Conservation (phyloP, 2,113 vertebrate genomes). For the Paedocypris sp. region DNA sequence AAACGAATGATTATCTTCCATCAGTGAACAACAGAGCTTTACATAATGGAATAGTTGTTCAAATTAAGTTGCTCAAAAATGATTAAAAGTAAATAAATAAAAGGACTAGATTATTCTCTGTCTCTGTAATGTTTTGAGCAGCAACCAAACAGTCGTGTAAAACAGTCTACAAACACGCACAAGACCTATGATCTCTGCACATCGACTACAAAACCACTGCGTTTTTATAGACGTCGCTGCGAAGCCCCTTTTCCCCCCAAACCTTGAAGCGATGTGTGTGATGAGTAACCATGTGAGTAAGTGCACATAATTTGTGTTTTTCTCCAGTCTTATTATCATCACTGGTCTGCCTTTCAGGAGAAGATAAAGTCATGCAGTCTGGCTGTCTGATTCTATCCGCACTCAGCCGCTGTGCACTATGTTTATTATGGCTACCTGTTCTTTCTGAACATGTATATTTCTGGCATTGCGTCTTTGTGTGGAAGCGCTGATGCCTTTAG, state of each 20-base stretch:
- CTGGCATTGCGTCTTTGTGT: background rate
- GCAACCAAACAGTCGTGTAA: no score
- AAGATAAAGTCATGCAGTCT: slow-evolving; percentile 13
- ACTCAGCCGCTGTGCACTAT: background rate
- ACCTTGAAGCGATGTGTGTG: background rate
- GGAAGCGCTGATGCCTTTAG: background rate
- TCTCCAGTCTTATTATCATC: slow-evolving; percentile 20
- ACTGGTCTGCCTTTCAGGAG: slow-evolving; percentile 30
- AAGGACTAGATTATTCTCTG: no score
- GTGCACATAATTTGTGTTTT: slow-evolving; percentile 20
- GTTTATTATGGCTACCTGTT: background rate
- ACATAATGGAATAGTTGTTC: no score
- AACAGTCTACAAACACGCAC: no score
- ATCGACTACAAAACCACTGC: background rate
- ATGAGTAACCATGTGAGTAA: slow-evolving; percentile 22
- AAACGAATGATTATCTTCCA: no score
- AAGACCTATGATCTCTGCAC: background rate
- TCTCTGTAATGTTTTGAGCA: no score
- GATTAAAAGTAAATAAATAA: no score
- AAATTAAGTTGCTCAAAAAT: no score
- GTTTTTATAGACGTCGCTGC: background rate
- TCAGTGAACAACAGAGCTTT: no score
- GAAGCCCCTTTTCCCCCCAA: slow-evolving; percentile 6
- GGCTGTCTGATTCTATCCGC: background rate
- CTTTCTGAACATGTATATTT: background rate